These are phyloP conservation scores for Malacoctenus gilli DNA, from an alignment of 2,797 vertebrate species.

Conservation along the genomic window DNA sequence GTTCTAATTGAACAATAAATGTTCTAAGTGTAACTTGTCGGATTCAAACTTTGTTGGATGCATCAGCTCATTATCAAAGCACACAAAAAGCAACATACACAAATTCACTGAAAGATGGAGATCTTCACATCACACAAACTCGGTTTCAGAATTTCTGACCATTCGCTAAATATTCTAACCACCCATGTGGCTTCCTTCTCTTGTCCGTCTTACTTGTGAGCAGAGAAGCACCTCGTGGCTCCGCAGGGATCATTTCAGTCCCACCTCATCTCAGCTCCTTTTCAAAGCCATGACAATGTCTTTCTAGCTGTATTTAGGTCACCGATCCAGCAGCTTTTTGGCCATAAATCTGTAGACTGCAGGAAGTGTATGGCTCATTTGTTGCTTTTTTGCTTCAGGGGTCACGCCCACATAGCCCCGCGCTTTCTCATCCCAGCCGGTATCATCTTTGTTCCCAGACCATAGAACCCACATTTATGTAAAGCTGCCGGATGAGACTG, in stretches of 20 bases:
- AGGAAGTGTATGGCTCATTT: conserved; percentile 11
- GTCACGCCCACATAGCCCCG: conserved; percentile 59
- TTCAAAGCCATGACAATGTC: conserved; percentile 1
- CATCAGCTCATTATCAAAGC: no score
- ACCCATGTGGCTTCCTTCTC: background rate
- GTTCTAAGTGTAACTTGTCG: no score
- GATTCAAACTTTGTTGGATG: no score
- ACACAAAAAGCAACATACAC: no score
- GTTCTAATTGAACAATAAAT: no score
- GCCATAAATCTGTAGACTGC: conserved; percentile 27
- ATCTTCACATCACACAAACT: no score
- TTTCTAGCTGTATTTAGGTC: conserved; percentile 33
- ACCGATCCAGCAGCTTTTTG: conserved; percentile 14
- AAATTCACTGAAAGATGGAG: no score
- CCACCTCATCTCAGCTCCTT: conserved; percentile 1
- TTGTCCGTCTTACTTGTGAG: background rate
- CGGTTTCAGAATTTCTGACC: no score
- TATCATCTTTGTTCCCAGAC: conserved; percentile 45
- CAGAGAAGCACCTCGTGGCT: background rate
- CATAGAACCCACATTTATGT: conserved; percentile 52
- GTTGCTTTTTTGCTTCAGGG: conserved; percentile 46
- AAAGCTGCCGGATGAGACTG: conserved; percentile 47
- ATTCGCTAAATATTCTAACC: no score
- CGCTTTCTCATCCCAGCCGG: conserved; percentile 35
- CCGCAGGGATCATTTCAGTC: background rate